These are phyloP conservation scores for Orientallactaga bullata DNA, from an alignment of 2,113 vertebrate species.

Conservation along the genomic window DNA sequence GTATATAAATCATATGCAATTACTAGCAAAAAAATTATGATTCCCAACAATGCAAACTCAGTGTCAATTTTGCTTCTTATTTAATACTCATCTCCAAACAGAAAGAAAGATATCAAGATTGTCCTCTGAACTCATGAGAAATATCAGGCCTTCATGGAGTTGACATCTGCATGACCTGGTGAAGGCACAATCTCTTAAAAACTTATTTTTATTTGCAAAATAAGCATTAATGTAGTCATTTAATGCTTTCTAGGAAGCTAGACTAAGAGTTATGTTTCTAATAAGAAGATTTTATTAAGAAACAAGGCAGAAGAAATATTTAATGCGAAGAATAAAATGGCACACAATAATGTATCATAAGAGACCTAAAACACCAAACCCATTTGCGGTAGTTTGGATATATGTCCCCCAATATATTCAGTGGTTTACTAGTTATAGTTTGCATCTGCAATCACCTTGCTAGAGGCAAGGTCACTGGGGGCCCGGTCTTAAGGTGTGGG, in stretches of 20 bases:
- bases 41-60: background rate
- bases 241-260: constrained; percentile 31
- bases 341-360: background rate
- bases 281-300: constrained; percentile 23
- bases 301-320: background rate
- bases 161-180: background rate
- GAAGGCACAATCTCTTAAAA: no score
- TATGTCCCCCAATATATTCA: no score
- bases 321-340: constrained; percentile 28
- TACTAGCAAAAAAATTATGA: background rate
- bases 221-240: constrained; percentile 48
- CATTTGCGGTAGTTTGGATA: no score
- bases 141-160: background rate
- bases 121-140: background rate
- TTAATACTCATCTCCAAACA: constrained; percentile 3
- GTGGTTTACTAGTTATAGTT: no score
- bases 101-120: background rate
- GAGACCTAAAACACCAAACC: background rate
- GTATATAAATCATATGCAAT: background rate
- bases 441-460: no score
- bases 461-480: no score
- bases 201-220: constrained; percentile 44
- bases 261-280: constrained; percentile 24
- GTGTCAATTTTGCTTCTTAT: background rate
- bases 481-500: no score